phyloP scores from a whole-genome alignment of 2,113 vertebrate species.

The Ameiurus melas region DNA sequence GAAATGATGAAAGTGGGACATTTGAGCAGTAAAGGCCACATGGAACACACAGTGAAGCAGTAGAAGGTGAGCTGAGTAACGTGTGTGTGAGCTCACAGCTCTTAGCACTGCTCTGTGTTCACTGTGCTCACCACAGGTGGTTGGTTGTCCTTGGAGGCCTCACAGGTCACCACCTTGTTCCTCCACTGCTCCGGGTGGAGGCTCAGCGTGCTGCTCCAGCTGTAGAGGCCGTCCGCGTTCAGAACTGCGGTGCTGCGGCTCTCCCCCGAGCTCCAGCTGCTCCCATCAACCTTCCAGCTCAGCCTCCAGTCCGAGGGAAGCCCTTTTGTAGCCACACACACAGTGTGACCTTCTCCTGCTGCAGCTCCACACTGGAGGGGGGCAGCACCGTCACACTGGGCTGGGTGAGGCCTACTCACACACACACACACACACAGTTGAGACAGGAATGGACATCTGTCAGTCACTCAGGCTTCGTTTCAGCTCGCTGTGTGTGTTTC shows the following conservation, averaged over 20 bases:
- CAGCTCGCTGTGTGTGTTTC: no score
- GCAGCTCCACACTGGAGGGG: no score
- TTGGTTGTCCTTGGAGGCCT: conserved; percentile 45
- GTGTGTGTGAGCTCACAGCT: conserved; percentile 21
- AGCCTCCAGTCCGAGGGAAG: conserved; percentile 47
- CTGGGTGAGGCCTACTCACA: no score
- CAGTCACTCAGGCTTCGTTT: no score
- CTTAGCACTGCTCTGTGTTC: conserved; percentile 1
- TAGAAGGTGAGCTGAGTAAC: neutral
- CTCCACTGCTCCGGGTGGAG: conserved; percentile 44
- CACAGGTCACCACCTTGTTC: conserved; percentile 43
- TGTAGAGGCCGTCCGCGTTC: conserved; percentile 49
- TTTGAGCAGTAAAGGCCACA: conserved; percentile 15
- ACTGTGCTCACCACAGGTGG: conserved; percentile 21
- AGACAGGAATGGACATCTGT: no score
- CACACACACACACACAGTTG: no score
- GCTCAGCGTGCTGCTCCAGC: conserved; percentile 55
- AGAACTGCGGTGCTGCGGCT: neutral
- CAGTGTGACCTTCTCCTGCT: no score
- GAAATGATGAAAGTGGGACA: neutral
- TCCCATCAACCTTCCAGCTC: no score
- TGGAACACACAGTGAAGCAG: conserved; percentile 12
- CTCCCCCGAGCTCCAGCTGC: no score
- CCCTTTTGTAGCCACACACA: no score
- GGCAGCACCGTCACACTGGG: no score